Evolutionary conservation across 1,140 invertebrate species (phyloP).

Genomic region (Pseudomyrmex pallidus): DNA sequence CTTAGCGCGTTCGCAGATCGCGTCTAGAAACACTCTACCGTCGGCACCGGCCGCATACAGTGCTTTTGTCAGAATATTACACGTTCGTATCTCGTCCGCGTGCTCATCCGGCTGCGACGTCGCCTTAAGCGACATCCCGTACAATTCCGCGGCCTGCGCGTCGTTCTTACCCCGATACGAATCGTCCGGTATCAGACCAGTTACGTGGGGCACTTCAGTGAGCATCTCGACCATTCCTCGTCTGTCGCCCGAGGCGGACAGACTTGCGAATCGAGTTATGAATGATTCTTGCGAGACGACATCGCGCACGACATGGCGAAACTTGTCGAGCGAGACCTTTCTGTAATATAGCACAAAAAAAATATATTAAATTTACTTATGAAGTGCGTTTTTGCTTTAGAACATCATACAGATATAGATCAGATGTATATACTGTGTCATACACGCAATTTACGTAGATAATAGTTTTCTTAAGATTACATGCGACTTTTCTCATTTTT

Average conservation of each 20-base stretch:
- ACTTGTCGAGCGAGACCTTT: slow-evolving; percentile 45
- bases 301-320: slow-evolving; percentile 40
- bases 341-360: slow-evolving; percentile 43
- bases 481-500: too few relatives aligned
- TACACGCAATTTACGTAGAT: too few relatives aligned
- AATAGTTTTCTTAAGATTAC: too few relatives aligned
- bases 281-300: slow-evolving; percentile 45
- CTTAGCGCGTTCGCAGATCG: slow-evolving; percentile 72
- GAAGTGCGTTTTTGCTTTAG: not conserved
- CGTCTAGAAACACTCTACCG: slow-evolving; percentile 69
- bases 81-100: slow-evolving; percentile 23
- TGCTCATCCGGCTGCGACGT: slow-evolving; percentile 10
- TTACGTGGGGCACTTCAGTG: slow-evolving; percentile 68
- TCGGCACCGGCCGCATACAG: slow-evolving; percentile 71
- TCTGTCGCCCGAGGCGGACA: slow-evolving; percentile 73
- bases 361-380: too few relatives aligned
- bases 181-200: slow-evolving; percentile 63
- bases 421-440: too few relatives aligned
- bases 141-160: slow-evolving; percentile 67
- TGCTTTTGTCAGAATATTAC: slow-evolving; percentile 73
- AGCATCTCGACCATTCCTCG: slow-evolving; percentile 78
- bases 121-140: slow-evolving; percentile 31
- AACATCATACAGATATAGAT: too few relatives aligned
- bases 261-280: slow-evolving; percentile 67
- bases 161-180: slow-evolving; percentile 76